Evolutionary conservation across 2,888 invertebrate genomes (phyloP).

Genomic region (Phortica okadai): DNA sequence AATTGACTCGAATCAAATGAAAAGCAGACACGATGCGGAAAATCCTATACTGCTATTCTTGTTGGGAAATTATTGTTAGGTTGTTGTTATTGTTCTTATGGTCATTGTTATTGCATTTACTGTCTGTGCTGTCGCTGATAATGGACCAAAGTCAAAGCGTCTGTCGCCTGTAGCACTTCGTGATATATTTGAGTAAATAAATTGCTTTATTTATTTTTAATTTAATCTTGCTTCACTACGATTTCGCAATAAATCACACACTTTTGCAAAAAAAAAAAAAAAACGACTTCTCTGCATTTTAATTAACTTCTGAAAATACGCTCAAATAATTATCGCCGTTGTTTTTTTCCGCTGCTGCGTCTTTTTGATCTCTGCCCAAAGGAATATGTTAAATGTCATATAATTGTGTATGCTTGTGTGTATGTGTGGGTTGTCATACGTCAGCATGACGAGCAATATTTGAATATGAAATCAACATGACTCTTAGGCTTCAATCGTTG

Average conservation of each 20-base stretch:
- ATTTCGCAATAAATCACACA: background rate
- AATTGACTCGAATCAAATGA: constrained; percentile 16
- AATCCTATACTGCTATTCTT: constrained; percentile 15
- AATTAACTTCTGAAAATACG: constrained; percentile 20
- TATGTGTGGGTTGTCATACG: background rate
- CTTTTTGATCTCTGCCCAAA: too few species aligned
- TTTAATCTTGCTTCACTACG: background rate
- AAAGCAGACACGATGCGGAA: constrained; percentile 12
- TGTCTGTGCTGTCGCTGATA: background rate
- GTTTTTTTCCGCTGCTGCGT: too few species aligned
- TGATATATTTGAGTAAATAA: constrained; percentile 7
- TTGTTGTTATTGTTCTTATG: background rate
- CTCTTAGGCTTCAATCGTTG: background rate
- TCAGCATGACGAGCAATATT: too few species aligned
- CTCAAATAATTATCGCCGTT: too few species aligned
- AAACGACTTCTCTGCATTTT: constrained; percentile 13
- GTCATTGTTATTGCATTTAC: background rate
- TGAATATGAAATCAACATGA: too few species aligned
- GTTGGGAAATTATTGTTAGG: constrained; percentile 19
- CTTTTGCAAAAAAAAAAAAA: background rate
- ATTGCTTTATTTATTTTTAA: constrained; percentile 20
- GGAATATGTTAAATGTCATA: background rate
- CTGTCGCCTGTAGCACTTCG: background rate
- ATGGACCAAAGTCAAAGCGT: background rate
- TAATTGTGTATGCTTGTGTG: background rate